These are phyloP conservation scores for Odontocerum albicorne DNA, from an alignment of 2,888 invertebrate genomes.

Conservation along the genomic window DNA sequence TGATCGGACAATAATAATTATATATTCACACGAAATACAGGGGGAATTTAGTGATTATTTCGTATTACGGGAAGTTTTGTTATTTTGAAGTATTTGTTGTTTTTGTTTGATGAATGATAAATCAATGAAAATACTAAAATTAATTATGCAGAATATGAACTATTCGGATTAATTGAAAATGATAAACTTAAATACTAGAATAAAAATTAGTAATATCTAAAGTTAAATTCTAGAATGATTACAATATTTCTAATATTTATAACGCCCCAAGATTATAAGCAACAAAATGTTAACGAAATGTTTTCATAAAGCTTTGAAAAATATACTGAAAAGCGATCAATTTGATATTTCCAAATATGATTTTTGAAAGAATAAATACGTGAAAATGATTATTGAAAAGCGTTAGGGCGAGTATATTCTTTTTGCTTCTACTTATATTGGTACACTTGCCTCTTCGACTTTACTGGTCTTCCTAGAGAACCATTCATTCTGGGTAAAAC, in stretches of 20 bases:
- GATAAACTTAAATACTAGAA: slow-evolving; percentile 15
- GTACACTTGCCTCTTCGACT: slow-evolving; percentile 62
- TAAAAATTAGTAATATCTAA: background rate
- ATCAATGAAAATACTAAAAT: slow-evolving; percentile 81
- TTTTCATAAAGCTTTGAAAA: background rate
- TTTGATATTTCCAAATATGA: slow-evolving; percentile 5
- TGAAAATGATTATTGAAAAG: slow-evolving; percentile 42
- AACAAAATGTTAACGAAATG: slow-evolving; percentile 8
- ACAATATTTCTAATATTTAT: too few species aligned
- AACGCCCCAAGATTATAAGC: slow-evolving; percentile 14
- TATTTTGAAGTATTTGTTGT: slow-evolving; percentile 59
- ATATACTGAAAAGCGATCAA: slow-evolving; percentile 4
- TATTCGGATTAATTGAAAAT: slow-evolving; percentile 36
- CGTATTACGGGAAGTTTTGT: slow-evolving; percentile 19
- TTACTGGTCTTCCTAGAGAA: slow-evolving; percentile 58
- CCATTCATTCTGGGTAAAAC: slow-evolving; percentile 58
- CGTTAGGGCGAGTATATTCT: slow-evolving; percentile 57
- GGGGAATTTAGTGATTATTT: background rate
- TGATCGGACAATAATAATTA: background rate
- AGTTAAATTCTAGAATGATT: too few species aligned
- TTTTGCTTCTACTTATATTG: slow-evolving; percentile 50
- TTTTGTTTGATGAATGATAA: slow-evolving; percentile 79
- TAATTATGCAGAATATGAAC: slow-evolving; percentile 56
- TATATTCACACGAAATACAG: background rate
- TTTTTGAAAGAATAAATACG: slow-evolving; percentile 10